Evolutionary conservation across 2,888 invertebrate species (phyloP).

Genomic region (Platycheirus rosarum): DNA sequence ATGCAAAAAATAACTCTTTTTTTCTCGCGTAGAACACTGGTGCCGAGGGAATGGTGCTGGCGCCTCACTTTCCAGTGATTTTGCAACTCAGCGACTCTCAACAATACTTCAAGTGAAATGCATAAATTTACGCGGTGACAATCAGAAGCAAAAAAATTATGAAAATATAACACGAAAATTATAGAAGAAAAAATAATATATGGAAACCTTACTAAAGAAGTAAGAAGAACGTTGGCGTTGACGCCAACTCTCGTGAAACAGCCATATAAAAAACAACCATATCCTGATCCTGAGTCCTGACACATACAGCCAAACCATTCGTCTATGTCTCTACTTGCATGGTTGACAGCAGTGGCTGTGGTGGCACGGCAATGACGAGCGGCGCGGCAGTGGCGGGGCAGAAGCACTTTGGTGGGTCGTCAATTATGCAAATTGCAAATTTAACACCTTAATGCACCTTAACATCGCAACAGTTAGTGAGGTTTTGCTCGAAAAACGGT

Average conservation of each 20-base stretch:
- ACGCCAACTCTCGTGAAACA: not conserved
- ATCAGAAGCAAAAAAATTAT: constrained; percentile 37
- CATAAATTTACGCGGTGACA: constrained; percentile 70
- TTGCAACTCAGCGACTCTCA: constrained; percentile 62
- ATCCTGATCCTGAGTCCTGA: constrained; percentile 32
- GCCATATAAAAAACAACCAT: not conserved
- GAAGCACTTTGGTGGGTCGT: constrained; percentile 71
- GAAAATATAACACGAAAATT: constrained; percentile 9
- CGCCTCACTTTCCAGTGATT: constrained; percentile 59
- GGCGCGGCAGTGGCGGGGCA: too few relatives aligned
- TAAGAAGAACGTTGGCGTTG: constrained; percentile 27
- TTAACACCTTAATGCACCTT: constrained; percentile 74
- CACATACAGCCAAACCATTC: constrained; percentile 37
- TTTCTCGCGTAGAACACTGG: constrained; percentile 14
- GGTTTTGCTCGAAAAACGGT: constrained; percentile 34
- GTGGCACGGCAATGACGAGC: constrained; percentile 31
- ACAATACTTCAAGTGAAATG: constrained; percentile 72
- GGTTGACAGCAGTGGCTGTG: constrained; percentile 16
- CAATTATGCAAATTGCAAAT: constrained; percentile 75
- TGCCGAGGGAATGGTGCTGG: constrained; percentile 17
- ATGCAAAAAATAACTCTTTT: constrained; percentile 24
- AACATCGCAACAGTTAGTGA: constrained; percentile 66
- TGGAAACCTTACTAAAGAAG: not conserved
- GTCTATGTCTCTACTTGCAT: constrained; percentile 27
- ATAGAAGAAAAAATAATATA: constrained; percentile 12